Percentiles rank a stretch among this genome's conserved stretches.
These are phyloP conservation scores for Lampris incognitus DNA, from an alignment of 2,113 vertebrate genomes.

Conservation along the genomic window DNA sequence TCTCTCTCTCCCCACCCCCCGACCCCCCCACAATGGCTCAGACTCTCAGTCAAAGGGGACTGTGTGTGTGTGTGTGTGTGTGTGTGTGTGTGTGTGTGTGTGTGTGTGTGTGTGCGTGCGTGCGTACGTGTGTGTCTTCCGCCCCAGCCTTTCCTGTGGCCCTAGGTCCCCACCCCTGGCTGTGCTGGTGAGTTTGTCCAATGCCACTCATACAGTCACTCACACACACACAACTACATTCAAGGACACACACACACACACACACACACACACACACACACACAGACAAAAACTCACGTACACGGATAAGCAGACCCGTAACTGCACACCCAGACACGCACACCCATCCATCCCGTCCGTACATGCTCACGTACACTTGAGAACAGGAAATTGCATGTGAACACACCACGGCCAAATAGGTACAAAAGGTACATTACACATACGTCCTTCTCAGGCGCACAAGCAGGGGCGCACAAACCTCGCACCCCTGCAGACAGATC, in stretches of 20 bases:
- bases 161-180: conserved; percentile 46
- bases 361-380: no score
- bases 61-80: conserved; percentile 24
- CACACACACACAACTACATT: conserved; percentile 30
- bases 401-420: no score
- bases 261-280: conserved; percentile 35
- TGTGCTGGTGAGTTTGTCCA: conserved; percentile 18
- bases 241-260: conserved; percentile 7
- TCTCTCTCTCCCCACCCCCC: conserved; percentile 10
- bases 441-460: conserved; percentile 23
- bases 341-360: no score
- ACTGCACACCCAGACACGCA: no score
- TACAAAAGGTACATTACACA: conserved; percentile 8
- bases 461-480: conserved; percentile 23
- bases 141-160: conserved; percentile 63
- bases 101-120: conserved; percentile 34
- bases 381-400: no score
- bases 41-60: conserved; percentile 51
- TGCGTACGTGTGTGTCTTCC: conserved; percentile 16
- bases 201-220: conserved; percentile 17
- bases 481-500: background rate
- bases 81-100: conserved; percentile 15
- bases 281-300: conserved; percentile 20
- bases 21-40: conserved; percentile 53
- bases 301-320: background rate